Evolutionary conservation across 2,113 vertebrate species (phyloP).

Genomic region (Grammomys dolichurus): DNA sequence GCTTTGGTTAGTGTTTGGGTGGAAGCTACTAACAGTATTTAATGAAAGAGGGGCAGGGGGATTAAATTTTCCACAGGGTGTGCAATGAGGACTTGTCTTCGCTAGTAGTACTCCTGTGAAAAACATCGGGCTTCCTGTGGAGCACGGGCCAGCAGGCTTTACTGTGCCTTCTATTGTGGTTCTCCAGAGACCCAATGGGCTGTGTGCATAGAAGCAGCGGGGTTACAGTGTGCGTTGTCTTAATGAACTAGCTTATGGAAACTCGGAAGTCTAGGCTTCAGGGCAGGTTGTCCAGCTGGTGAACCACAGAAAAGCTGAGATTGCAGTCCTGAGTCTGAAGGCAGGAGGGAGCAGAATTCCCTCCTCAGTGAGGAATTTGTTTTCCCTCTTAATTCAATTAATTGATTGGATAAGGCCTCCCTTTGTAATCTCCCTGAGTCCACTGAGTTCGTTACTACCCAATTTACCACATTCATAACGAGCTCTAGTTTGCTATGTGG

Average conservation of each 20-base stretch:
- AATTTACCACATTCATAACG: background rate
- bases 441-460: background rate
- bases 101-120: background rate
- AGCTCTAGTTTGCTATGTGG: background rate
- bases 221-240: background rate
- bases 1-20: background rate
- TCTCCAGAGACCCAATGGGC: background rate
- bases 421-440: background rate
- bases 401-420: background rate
- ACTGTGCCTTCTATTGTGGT: rapidly evolving
- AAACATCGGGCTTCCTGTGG: background rate
- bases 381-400: background rate
- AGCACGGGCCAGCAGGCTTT: background rate
- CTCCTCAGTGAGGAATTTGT: background rate
- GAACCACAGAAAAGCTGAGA: background rate
- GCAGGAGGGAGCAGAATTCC: background rate
- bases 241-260: background rate
- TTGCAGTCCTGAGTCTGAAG: background rate
- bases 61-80: background rate
- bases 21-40: background rate
- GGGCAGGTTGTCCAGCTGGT: background rate
- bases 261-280: background rate
- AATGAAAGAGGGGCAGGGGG: background rate
- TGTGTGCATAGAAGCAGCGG: background rate
- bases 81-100: background rate